Evolutionary conservation across 2,797 vertebrate genomes (phyloP).

Genomic region (Chanos chanos): DNA sequence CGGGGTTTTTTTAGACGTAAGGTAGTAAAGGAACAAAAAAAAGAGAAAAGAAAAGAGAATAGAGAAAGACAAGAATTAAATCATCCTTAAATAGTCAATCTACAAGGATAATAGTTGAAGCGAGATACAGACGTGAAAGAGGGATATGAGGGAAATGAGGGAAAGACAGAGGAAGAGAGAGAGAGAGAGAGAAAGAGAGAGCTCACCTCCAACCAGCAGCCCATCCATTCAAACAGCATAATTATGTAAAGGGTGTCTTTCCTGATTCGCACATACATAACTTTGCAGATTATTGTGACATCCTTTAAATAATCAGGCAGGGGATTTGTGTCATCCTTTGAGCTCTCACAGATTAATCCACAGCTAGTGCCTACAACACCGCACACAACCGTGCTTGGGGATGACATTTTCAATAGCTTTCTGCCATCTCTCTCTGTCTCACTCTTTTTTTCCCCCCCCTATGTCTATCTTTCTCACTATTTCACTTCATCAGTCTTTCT

Average conservation of each 20-base stretch:
- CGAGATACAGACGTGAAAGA: background rate
- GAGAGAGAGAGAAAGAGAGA: background rate
- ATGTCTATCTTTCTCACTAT: background rate
- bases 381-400: slow-evolving; percentile 7
- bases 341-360: slow-evolving; percentile 70
- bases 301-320: slow-evolving; percentile 74
- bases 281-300: slow-evolving; percentile 66
- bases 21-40: background rate
- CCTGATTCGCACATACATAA: slow-evolving; percentile 28
- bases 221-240: slow-evolving; percentile 24
- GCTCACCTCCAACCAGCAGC: slow-evolving; percentile 1
- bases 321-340: slow-evolving; percentile 72
- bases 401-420: slow-evolving; percentile 36
- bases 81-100: no score
- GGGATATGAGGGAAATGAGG: background rate
- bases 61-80: no score
- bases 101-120: background rate
- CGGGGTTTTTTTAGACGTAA: no score
- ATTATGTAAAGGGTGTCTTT: slow-evolving; percentile 34
- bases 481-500: slow-evolving; percentile 20
- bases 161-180: background rate
- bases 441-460: background rate
- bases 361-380: slow-evolving; percentile 11
- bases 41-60: no score
- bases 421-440: background rate